A percentile compares a stretch with the other conserved stretches of the same genome.
Conservation (phyloP, 37 sponge, comb jelly and placozoan species). For the Lycopodina hypogea region DNA sequence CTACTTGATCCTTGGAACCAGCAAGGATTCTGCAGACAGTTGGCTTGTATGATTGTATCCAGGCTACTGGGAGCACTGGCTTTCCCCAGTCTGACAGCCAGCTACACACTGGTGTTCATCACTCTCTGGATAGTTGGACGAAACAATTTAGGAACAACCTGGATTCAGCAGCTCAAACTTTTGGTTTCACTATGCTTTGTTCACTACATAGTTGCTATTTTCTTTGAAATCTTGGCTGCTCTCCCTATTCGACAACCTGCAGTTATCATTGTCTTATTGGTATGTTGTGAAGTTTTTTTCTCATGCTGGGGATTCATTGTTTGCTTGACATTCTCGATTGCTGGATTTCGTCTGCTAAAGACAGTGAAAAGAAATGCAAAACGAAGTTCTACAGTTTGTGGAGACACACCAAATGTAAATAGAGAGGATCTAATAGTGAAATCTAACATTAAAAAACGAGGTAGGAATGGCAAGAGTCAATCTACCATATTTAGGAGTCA, state of each 20-base stretch:
- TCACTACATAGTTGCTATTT: conserved; percentile 51
- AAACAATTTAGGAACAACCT: conserved; percentile 27
- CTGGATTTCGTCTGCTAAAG: conserved; percentile 40
- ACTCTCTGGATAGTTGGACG: conserved; percentile 53
- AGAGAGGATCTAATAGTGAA: conserved; percentile 20
- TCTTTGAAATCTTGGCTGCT: conserved; percentile 34
- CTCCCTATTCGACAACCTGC: conserved; percentile 2
- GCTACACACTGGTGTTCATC: conserved; percentile 65
- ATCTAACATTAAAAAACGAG: conserved; percentile 11
- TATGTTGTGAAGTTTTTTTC: conserved; percentile 51
- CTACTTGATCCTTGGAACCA: conserved; percentile 40
- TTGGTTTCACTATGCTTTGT: conserved; percentile 48
- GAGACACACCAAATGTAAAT: conserved; percentile 16
- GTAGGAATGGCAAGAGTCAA: not conserved
- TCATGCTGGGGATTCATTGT: conserved; percentile 54
- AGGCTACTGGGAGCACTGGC: conserved; percentile 34
- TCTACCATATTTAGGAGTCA: conserved; percentile 18
- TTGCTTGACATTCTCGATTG: conserved; percentile 42
- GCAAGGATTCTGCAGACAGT: conserved; percentile 12
- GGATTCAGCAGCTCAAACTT: conserved; percentile 32
- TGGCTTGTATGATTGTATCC: conserved; percentile 24
- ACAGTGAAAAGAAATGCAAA: conserved; percentile 15
- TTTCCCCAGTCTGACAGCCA: conserved; percentile 68
- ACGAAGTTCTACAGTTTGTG: conserved; percentile 18
- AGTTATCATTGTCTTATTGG: conserved; percentile 3